Percentiles rank a stretch among this genome's conserved stretches.
phyloP scores from a whole-genome alignment of 2,888 invertebrate genomes.

The Lordiphosa fenestrarum region DNA sequence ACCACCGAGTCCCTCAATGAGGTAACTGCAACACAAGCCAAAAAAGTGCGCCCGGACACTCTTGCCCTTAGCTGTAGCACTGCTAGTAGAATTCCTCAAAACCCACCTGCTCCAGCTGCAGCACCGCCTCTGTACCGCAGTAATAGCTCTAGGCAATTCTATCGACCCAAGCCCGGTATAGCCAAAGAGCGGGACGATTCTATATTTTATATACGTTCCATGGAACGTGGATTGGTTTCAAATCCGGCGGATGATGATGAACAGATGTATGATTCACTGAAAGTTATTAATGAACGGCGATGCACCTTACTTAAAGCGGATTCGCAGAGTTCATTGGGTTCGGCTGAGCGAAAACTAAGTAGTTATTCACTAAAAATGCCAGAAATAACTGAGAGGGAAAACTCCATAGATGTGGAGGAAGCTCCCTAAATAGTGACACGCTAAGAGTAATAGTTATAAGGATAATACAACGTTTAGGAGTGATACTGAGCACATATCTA shows the following conservation, averaged over 20 bases:
- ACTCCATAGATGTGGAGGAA: slow-evolving; percentile 59
- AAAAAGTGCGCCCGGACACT: slow-evolving; percentile 76
- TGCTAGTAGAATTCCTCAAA: slow-evolving; percentile 20
- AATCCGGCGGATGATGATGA: slow-evolving; percentile 51
- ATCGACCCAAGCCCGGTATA: slow-evolving; percentile 76
- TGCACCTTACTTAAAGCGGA: slow-evolving; percentile 77
- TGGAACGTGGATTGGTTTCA: slow-evolving; percentile 48
- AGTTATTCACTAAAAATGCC: slow-evolving; percentile 67
- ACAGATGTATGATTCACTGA: slow-evolving; percentile 78
- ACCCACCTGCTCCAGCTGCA: slow-evolving; percentile 16
- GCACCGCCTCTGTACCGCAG: slow-evolving; percentile 70
- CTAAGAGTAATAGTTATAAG: too few relatives aligned
- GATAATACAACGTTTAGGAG: too few relatives aligned
- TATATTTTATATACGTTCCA: slow-evolving; percentile 72
- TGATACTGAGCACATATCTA: too few relatives aligned
- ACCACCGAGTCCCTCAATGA: slow-evolving; percentile 33
- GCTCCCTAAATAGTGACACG: background rate
- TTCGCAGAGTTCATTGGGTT: slow-evolving; percentile 76
- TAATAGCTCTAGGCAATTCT: slow-evolving; percentile 79
- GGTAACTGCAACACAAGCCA: slow-evolving; percentile 50
- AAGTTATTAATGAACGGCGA: slow-evolving; percentile 79
- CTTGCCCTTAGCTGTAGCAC: slow-evolving; percentile 57
- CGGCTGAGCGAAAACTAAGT: slow-evolving; percentile 70
- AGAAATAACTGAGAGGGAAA: slow-evolving; percentile 63
- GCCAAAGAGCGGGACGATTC: slow-evolving; percentile 77